Percentiles rank a stretch among this genome's conserved stretches.
Conservation (phyloP, 2,888 invertebrate species). For the Tuta absoluta region DNA sequence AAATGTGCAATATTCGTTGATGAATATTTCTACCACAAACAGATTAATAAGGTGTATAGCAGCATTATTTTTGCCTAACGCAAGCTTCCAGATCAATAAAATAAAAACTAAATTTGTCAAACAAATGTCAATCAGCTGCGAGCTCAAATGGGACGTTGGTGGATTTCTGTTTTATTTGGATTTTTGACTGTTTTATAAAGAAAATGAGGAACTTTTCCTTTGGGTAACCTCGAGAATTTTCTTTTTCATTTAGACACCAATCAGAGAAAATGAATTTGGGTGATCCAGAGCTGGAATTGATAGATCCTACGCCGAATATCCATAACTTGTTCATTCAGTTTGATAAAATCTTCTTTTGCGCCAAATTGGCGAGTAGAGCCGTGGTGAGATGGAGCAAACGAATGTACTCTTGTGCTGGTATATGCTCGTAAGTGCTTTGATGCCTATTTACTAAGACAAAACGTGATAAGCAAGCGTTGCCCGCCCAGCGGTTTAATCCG, state of each 20-base stretch:
- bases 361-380: slow-evolving; percentile 87
- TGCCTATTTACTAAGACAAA: not conserved
- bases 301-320: slow-evolving; percentile 97
- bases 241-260: not conserved
- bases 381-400: slow-evolving; percentile 97
- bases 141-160: not conserved
- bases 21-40: not conserved
- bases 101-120: not conserved
- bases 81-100: not conserved
- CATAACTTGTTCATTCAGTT: slow-evolving; percentile 92
- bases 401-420: slow-evolving; percentile 88
- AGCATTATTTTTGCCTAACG: not conserved
- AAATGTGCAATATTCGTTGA: too few relatives aligned
- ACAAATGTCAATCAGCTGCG: not conserved
- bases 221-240: too few relatives aligned
- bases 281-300: slow-evolving; percentile 90
- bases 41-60: not conserved
- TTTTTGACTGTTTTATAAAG: too few relatives aligned
- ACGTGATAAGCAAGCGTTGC: too few relatives aligned
- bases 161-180: not conserved
- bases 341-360: slow-evolving; percentile 92
- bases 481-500: too few relatives aligned
- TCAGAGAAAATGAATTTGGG: slow-evolving; percentile 73
- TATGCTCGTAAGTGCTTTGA: slow-evolving; percentile 72
- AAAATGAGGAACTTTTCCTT: too few relatives aligned